phyloP scores from a whole-genome alignment of 1,140 invertebrate species.

The Monochamus saltuarius region DNA sequence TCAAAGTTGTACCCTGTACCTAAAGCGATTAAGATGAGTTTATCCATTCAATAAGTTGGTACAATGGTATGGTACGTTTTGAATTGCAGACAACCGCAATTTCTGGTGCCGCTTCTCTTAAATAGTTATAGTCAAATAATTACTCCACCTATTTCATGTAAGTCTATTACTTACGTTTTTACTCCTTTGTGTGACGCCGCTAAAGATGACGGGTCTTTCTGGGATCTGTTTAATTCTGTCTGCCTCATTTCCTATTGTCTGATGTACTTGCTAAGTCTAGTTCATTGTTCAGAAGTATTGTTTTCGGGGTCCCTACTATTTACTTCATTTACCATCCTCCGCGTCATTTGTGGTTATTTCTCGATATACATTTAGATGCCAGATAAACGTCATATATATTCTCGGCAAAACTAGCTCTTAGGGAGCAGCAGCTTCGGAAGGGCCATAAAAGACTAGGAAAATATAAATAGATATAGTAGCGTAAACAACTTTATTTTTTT shows the following conservation, averaged over 20 bases:
- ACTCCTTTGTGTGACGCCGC: slow-evolving; percentile 8
- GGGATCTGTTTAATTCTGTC: neutral
- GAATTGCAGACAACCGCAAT: slow-evolving; percentile 5
- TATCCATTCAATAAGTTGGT: too few species aligned
- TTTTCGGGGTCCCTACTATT: neutral
- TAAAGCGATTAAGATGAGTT: too few species aligned
- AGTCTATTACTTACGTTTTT: slow-evolving; percentile 1
- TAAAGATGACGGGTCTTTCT: slow-evolving; percentile 9
- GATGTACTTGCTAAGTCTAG: slow-evolving; percentile 8
- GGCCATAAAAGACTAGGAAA: too few species aligned
- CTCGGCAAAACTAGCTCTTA: too few species aligned
- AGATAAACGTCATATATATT: too few species aligned
- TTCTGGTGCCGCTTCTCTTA: neutral
- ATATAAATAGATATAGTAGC: too few species aligned
- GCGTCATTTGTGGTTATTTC: too few species aligned
- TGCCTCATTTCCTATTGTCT: slow-evolving; percentile 16
- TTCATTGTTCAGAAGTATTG: slow-evolving; percentile 8
- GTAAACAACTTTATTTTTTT: too few species aligned
- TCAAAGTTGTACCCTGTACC: too few species aligned
- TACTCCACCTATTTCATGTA: slow-evolving; percentile 18
- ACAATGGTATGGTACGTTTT: neutral
- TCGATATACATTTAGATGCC: too few species aligned
- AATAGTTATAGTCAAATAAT: slow-evolving; percentile 17
- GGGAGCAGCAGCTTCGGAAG: too few species aligned
- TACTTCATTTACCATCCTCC: too few species aligned